Evolutionary conservation across 2,888 invertebrate genomes (phyloP).

Genomic region (Scelioninae gen. 2): DNA sequence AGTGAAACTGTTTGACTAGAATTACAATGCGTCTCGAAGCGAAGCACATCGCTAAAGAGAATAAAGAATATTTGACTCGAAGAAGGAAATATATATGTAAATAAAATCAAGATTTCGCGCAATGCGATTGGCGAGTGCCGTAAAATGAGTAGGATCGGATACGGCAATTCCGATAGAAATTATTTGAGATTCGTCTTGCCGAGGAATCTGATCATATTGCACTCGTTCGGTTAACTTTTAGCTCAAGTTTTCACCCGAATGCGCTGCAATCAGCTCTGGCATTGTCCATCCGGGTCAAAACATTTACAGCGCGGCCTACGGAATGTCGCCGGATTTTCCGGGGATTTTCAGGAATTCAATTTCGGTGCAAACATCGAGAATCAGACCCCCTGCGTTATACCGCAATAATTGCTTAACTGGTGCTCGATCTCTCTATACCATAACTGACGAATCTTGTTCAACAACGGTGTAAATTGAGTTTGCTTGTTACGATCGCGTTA

Average conservation of each 20-base stretch:
- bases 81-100: slow-evolving; percentile 55
- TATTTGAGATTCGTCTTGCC: too few species aligned
- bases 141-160: background rate
- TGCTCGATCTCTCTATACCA: slow-evolving; percentile 15
- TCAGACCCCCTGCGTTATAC: slow-evolving; percentile 48
- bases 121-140: slow-evolving; percentile 28
- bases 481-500: slow-evolving; percentile 31
- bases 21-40: slow-evolving; percentile 72
- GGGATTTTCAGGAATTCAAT: slow-evolving; percentile 68
- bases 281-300: slow-evolving; percentile 68
- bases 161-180: too few species aligned
- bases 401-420: slow-evolving; percentile 62
- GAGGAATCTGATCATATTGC: too few species aligned
- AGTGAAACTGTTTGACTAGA: slow-evolving; percentile 73
- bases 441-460: slow-evolving; percentile 39
- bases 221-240: slow-evolving; percentile 70
- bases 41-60: slow-evolving; percentile 59
- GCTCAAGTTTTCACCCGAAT: slow-evolving; percentile 71
- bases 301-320: slow-evolving; percentile 21
- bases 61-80: slow-evolving; percentile 55
- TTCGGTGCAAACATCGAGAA: slow-evolving; percentile 51
- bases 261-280: slow-evolving; percentile 71
- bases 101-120: slow-evolving; percentile 54
- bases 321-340: slow-evolving; percentile 42
- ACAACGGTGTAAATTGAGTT: slow-evolving; percentile 16